These are phyloP conservation scores for Halcyon smyrnensis DNA, from an alignment of 2,797 vertebrate genomes.

Conservation along the genomic window DNA sequence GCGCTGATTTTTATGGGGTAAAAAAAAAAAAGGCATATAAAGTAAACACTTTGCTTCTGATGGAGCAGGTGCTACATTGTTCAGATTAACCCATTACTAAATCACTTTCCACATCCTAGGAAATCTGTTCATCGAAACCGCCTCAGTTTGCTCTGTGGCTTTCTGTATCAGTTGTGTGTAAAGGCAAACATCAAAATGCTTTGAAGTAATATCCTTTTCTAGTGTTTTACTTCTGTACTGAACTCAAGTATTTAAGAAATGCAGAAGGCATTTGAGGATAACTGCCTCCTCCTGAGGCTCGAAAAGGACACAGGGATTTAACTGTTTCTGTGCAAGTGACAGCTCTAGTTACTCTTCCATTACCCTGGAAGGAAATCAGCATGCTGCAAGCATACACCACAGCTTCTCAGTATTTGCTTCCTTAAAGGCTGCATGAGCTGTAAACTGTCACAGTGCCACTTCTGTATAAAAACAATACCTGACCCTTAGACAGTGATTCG, in stretches of 20 bases:
- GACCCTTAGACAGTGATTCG: not conserved
- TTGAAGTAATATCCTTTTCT: slow-evolving; percentile 9
- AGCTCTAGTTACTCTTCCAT: not conserved
- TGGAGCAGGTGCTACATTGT: not conserved
- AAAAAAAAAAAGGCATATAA: not conserved
- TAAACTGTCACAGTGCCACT: not conserved
- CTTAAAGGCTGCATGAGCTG: not conserved
- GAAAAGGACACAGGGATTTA: not conserved
- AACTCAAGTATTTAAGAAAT: slow-evolving; percentile 12
- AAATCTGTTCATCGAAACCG: not conserved
- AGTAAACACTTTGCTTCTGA: not conserved
- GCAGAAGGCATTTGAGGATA: not conserved
- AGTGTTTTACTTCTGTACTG: not conserved
- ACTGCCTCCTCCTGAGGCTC: not conserved
- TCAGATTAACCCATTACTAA: not conserved
- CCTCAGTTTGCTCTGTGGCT: not conserved
- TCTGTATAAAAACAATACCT: not conserved
- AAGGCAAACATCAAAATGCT: not conserved
- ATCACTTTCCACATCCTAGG: not conserved
- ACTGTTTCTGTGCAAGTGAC: not conserved
- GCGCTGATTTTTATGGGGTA: not conserved
- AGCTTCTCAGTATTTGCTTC: not conserved
- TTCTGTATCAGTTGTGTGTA: not conserved
- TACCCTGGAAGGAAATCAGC: not conserved
- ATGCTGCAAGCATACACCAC: not conserved